Base-by-base conservation (phyloP, 2,113 vertebrate genomes). In the Typhlomys cinereus region DNA sequence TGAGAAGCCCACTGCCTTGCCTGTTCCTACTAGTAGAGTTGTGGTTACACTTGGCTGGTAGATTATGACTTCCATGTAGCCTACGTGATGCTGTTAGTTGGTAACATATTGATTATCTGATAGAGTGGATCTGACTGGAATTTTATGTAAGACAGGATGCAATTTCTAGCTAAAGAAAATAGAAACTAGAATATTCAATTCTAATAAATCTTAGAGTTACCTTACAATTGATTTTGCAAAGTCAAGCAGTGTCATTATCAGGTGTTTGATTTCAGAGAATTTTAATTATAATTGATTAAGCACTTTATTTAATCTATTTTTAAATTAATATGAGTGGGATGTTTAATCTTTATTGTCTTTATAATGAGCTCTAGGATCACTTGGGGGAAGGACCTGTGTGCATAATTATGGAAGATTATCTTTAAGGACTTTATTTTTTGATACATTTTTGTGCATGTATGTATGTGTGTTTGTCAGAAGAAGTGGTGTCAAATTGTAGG, bases 51-150 rank as follows among this genome's bases (percentile, higher is more conserved):
- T 18, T 29, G 18, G 17, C 17, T 67, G 20, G 2, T 46, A 70
- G 25, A 54, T 62, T 25, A n/a, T 31, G 34, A 76, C 48, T 44
- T 21, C 14, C 13, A 17, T 34, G 31, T 10, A 52, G 2, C 8
- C 20, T 9, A 20, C 2, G 2, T 11, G 18, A 14, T 46, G 17
- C 15, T 20, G 74, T 74, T 44, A 17, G 7, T 12, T 5, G 1
- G 10, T 3, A 0, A 61, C 1, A 70, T 9, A 8, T 8, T 50
- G 8, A 6, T n/a, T 29, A 62, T 31, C 23, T 17, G 1, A 4
- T 84, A 84, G 15, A 0, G n/a, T 90, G n/a, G n/a, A 75, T 57
- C 50, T 25, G 29, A 36, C 2, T 1, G 36, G 5, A 7, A 59
- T 27, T 9, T 59, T 20, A 61, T 4, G 2, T 20, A 39, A 13